phyloP scores from a whole-genome alignment of 2,113 vertebrate species.

The Notarius quadriscutis region DNA sequence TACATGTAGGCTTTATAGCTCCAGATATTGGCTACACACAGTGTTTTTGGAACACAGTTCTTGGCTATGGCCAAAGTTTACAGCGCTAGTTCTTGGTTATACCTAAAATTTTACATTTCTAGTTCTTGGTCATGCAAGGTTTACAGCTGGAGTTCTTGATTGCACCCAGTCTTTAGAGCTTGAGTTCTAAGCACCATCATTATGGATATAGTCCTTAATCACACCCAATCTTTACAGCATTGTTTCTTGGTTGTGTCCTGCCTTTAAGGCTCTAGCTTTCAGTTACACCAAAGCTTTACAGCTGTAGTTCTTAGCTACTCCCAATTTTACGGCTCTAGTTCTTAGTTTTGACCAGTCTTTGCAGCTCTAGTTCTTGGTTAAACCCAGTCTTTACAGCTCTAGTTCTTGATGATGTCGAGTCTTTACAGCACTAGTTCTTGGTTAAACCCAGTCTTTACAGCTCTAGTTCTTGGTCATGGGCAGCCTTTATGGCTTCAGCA shows the following conservation, averaged over 20 bases:
- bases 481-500: neutral
- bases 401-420: neutral
- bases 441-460: neutral
- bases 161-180: neutral
- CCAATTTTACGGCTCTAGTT: neutral
- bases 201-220: no score
- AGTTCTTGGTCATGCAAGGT: neutral
- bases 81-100: neutral
- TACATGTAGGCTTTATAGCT: neutral
- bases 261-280: neutral
- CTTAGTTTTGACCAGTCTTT: neutral
- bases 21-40: neutral
- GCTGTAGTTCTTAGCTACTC: neutral
- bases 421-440: neutral
- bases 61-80: neutral
- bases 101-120: neutral
- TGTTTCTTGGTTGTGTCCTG: neutral
- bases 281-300: neutral
- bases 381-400: neutral
- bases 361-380: neutral
- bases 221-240: neutral
- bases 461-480: neutral
- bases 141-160: neutral
- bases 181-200: neutral
- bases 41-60: neutral